Evolutionary conservation across 2,797 vertebrate species (phyloP).

Genomic region (Percopsis omiscomaycus): DNA sequence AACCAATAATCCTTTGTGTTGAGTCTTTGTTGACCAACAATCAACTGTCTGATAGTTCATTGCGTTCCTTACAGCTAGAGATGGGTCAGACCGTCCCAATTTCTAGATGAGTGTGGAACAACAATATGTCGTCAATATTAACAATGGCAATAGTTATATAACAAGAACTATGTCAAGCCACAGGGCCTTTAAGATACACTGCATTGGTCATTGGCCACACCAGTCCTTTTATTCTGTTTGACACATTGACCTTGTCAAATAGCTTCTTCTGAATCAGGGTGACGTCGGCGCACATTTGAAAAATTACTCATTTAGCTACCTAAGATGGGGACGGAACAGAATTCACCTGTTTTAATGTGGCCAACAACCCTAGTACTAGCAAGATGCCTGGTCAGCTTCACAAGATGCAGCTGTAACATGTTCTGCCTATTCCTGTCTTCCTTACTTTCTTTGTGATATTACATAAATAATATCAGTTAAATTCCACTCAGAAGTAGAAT

Average conservation of each 20-base stretch:
- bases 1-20: background rate
- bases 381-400: background rate
- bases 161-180: constrained; percentile 25
- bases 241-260: constrained; percentile 30
- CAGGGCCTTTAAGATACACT: constrained; percentile 27
- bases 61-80: constrained; percentile 19
- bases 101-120: constrained; percentile 22
- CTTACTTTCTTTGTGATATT: background rate
- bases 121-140: constrained; percentile 33
- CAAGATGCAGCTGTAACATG: no score
- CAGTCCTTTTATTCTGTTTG: constrained; percentile 16
- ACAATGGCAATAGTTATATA: constrained; percentile 35
- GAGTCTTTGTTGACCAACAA: background rate
- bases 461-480: background rate
- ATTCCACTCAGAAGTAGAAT: background rate
- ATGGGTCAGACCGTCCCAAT: constrained; percentile 59
- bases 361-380: constrained; percentile 5
- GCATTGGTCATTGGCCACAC: constrained; percentile 8
- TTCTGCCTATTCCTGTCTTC: background rate
- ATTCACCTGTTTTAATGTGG: constrained; percentile 51
- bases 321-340: constrained; percentile 19
- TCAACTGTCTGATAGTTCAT: constrained; percentile 1
- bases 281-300: background rate
- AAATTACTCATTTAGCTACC: constrained; percentile 16
- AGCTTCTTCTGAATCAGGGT: constrained; percentile 30